A percentile compares a stretch with the other conserved stretches of the same genome.
Conservation (phyloP, 2,113 vertebrate species). For the Trachemys scripta region DNA sequence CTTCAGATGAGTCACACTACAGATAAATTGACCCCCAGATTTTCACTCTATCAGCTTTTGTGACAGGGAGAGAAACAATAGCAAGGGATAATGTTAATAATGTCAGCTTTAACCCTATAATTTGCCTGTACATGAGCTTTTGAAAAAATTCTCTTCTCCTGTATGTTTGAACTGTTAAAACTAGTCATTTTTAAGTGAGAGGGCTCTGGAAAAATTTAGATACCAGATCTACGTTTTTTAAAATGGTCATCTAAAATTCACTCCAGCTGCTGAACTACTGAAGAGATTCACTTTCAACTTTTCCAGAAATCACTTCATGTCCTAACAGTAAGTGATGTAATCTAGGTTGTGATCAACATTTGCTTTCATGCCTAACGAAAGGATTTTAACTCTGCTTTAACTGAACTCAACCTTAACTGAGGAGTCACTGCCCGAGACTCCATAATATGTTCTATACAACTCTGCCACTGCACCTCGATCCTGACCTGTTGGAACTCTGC, state of each 20-base stretch:
- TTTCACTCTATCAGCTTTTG: neutral
- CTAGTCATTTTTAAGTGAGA: neutral
- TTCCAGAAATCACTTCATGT: neutral
- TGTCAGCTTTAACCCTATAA: neutral
- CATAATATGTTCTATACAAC: neutral
- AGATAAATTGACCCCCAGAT: neutral
- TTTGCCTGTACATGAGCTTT: neutral
- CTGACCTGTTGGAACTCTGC: neutral
- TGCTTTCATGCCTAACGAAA: neutral
- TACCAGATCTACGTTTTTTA: neutral
- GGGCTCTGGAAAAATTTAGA: neutral
- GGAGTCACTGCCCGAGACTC: neutral
- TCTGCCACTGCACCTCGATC: too few species aligned
- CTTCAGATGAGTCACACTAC: neutral
- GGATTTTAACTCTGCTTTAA: neutral
- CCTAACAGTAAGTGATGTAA: neutral
- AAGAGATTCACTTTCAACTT: rapidly evolving
- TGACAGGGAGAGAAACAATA: neutral
- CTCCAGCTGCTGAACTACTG: neutral
- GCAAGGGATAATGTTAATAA: neutral
- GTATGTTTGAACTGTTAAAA: neutral
- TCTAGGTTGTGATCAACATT: neutral
- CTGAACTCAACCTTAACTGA: neutral
- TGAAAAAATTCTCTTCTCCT: neutral
- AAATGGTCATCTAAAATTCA: neutral